Percentiles rank a stretch among this genome's conserved stretches.
Evolutionary conservation across 2,888 invertebrate genomes (phyloP).

Genomic region (Gasteruption jaculator): DNA sequence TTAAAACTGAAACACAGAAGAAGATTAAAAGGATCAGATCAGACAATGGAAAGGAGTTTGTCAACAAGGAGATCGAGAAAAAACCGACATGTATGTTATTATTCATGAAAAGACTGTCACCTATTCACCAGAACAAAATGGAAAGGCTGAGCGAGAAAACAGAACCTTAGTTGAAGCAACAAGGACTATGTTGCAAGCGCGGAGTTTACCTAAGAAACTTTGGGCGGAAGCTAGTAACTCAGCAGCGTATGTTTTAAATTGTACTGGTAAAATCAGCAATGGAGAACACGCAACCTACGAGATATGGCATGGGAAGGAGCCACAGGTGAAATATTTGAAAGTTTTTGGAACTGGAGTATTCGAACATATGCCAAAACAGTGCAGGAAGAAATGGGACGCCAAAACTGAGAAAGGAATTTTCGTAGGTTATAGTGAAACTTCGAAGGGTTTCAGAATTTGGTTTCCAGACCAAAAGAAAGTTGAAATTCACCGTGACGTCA

Average conservation of each 20-base stretch:
- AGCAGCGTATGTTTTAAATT: too few relatives aligned
- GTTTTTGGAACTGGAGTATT: constrained; percentile 15
- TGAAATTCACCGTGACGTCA: constrained; percentile 12
- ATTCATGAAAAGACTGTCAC: constrained; percentile 37
- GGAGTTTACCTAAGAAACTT: too few relatives aligned
- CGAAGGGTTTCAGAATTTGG: constrained; percentile 16
- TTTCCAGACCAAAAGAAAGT: constrained; percentile 9
- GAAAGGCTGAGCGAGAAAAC: too few relatives aligned
- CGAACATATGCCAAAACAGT: constrained; percentile 18
- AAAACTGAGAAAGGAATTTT: constrained; percentile 18
- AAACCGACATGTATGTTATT: constrained; percentile 3
- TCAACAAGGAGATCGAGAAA: constrained; percentile 13
- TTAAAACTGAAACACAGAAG: constrained; percentile 5
- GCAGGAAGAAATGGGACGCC: constrained; percentile 15
- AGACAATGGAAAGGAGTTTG: constrained; percentile 20
- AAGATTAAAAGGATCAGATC: constrained; percentile 17
- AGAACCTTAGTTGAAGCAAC: too few relatives aligned
- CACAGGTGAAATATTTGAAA: constrained; percentile 6
- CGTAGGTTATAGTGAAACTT: constrained; percentile 16
- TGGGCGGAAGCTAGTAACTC: too few relatives aligned
- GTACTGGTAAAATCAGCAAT: constrained; percentile 16
- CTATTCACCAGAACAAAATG: too few relatives aligned
- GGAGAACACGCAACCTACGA: constrained; percentile 20
- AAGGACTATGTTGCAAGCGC: too few relatives aligned
- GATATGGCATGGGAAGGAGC: constrained; percentile 12